Evolutionary conservation across 2,113 vertebrate species (phyloP).

Genomic region (Oncorhynchus masou): DNA sequence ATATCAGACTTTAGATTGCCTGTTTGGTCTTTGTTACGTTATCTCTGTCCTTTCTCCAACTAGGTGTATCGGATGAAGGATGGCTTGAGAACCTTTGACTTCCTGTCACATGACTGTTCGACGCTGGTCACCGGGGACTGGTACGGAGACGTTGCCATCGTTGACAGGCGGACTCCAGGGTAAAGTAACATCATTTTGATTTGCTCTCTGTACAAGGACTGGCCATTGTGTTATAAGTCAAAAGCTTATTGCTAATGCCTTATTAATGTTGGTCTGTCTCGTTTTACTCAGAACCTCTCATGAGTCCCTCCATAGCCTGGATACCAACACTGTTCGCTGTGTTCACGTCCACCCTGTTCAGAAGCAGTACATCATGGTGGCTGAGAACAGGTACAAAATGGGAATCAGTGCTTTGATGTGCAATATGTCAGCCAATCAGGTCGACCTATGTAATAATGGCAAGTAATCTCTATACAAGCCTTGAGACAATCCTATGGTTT

Average conservation of each 20-base stretch:
- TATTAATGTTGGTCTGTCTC: neutral
- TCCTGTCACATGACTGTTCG: slow-evolving; percentile 72
- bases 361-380: slow-evolving; percentile 81
- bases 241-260: neutral
- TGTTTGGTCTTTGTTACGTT: neutral
- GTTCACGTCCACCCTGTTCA: slow-evolving; percentile 82
- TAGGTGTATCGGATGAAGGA: slow-evolving; percentile 77
- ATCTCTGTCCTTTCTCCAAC: neutral
- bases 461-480: neutral
- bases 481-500: too few species aligned
- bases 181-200: slow-evolving; percentile 20
- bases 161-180: slow-evolving; percentile 81
- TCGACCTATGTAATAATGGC: neutral
- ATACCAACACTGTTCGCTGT: slow-evolving; percentile 68
- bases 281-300: slow-evolving; percentile 53
- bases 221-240: neutral
- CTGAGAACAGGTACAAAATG: slow-evolving; percentile 72
- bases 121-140: slow-evolving; percentile 75
- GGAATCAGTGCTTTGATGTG: neutral
- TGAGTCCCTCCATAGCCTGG: slow-evolving; percentile 69
- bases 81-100: slow-evolving; percentile 81
- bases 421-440: neutral
- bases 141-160: slow-evolving; percentile 71
- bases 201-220: neutral
- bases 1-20: neutral